Evolutionary conservation across 2,888 invertebrate species (phyloP).

Genomic region (Pseudococcus longispinus): DNA sequence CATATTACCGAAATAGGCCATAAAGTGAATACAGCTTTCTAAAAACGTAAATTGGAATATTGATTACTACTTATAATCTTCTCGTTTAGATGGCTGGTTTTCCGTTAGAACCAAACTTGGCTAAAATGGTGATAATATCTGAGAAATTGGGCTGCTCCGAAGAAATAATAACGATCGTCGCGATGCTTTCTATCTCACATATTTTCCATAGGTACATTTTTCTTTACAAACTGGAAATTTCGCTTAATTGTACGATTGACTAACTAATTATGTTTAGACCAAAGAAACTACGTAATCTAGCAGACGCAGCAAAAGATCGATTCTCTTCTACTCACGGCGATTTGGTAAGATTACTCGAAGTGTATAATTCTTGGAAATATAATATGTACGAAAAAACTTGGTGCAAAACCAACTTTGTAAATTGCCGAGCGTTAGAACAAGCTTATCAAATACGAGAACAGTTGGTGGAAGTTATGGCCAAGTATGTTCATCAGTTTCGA

Average conservation of each 20-base stretch:
- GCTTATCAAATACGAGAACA: constrained; percentile 30
- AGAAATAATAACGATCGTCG: constrained; percentile 39
- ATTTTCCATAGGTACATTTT: constrained; percentile 7
- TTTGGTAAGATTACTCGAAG: constrained; percentile 12
- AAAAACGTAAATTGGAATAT: background rate
- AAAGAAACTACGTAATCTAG: background rate
- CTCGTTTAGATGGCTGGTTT: constrained; percentile 44
- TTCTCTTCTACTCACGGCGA: background rate
- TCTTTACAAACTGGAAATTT: background rate
- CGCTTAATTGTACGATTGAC: background rate
- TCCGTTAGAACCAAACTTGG: constrained; percentile 46
- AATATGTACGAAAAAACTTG: background rate
- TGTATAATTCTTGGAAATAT: background rate
- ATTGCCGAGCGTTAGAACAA: background rate
- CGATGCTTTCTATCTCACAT: constrained; percentile 37
- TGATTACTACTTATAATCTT: background rate
- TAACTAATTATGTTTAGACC: background rate
- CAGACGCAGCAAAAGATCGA: background rate
- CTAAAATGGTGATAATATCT: constrained; percentile 48
- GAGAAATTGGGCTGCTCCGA: constrained; percentile 40
- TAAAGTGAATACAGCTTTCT: background rate
- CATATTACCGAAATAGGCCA: constrained; percentile 41
- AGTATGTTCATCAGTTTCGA: background rate
- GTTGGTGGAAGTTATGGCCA: constrained; percentile 35
- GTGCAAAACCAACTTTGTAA: constrained; percentile 21